Base-by-base conservation (phyloP, 1,140 invertebrate genomes). In the Drosophila nigromelanica region DNA sequence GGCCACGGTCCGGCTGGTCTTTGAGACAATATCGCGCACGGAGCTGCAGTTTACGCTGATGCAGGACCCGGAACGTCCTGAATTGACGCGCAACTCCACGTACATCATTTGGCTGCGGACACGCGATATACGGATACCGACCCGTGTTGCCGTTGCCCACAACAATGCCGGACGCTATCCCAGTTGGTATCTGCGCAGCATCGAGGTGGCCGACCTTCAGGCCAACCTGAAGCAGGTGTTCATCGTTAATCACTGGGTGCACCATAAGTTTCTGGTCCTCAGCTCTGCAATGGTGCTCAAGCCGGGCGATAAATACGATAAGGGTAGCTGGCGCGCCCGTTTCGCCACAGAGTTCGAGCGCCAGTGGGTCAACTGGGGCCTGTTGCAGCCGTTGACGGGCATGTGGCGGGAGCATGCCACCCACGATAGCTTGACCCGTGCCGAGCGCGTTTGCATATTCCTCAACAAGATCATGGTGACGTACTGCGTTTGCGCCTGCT, bases 331-430 rank as follows among this genome's bases (percentile, higher is more conserved):
- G 70, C 10, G 33, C 0, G n/a, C 6, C 1, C 45, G 81, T 4
- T 80, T 85, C 24, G 5, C 0, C 0, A 0, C 8, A 1, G 8
- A 47, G 11, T 66, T 52, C 5, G 81, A 85, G 30, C 61, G 43
- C 2, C n/a, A 58, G 0, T 80, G 61, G 69, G 37, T 64, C 27
- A 85, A 85, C 18, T 85, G 77, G 76, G 40, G 60, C 3, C 24
- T 85, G 11, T 80, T 73, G 73, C 81, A 80, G n/a, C 81, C 81
- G 0, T 0, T 85, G 0, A 59, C 15, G 0, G 77, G 81, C 0
- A 39, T 6, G 1, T 85, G 81, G 81, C 51, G 77, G 0, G 77
- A 80, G 0, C 43, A n/a, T 8, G 18, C 18, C 15, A 1, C 15
- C 2, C 14, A 14, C 14, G 11, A 54, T 0, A 56, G 12, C 7